Percentiles rank a stretch among this genome's conserved stretches.
phyloP scores from a whole-genome alignment of 2,797 vertebrate genomes.

The Neosilurus hyrtlii region DNA sequence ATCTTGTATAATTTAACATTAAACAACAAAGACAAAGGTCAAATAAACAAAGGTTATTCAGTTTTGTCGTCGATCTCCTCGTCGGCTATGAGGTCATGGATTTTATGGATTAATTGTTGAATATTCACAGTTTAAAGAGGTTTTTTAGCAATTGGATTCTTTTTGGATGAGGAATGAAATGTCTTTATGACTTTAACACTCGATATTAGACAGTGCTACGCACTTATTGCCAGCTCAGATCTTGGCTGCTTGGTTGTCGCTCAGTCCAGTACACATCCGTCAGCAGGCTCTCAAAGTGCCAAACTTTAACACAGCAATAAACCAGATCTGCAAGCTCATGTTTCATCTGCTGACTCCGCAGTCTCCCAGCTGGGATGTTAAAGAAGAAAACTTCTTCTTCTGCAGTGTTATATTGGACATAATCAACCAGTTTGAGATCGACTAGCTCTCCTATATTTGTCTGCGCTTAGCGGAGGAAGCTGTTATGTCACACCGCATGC shows the following conservation, averaged over 20 bases:
- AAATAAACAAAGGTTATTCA: too few relatives aligned
- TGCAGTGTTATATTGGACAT: neutral
- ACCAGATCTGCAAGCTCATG: neutral
- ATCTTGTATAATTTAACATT: too few relatives aligned
- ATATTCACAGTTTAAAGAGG: neutral
- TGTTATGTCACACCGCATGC: neutral
- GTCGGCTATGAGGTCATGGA: too few relatives aligned
- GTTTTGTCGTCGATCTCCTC: too few relatives aligned
- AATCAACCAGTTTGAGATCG: neutral
- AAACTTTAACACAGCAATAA: conserved; percentile 29
- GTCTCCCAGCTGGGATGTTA: neutral
- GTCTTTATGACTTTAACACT: neutral
- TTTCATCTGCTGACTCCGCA: conserved; percentile 10
- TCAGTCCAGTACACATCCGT: conserved; percentile 16
- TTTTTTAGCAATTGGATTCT: neutral
- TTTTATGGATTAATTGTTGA: neutral
- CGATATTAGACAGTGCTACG: neutral
- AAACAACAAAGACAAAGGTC: too few relatives aligned
- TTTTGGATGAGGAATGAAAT: neutral
- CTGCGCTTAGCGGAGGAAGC: neutral
- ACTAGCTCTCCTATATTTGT: neutral
- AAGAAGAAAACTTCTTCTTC: neutral
- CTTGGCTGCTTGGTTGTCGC: conserved; percentile 14
- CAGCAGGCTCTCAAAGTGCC: conserved; percentile 31
- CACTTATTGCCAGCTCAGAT: conserved; percentile 27